Percentiles rank a stretch among this genome's conserved stretches.
Conservation (phyloP, 1,140 invertebrate species). For the Drosophila ogumai region DNA sequence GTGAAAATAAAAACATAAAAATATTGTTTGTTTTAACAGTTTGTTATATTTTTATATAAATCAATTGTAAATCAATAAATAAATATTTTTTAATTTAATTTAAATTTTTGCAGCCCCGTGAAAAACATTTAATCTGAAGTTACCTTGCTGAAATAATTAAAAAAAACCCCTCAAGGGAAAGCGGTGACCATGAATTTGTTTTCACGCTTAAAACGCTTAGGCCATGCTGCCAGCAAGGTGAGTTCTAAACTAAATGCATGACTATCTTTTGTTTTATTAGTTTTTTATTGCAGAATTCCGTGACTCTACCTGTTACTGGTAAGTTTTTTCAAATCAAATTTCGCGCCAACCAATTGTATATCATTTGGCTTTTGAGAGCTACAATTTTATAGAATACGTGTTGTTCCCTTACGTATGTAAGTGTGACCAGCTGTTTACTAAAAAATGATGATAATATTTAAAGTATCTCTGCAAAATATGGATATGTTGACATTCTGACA, state of each 20-base stretch:
- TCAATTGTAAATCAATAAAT: too few relatives aligned
- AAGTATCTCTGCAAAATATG: too few relatives aligned
- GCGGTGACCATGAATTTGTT: slow-evolving; percentile 53
- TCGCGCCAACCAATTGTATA: background rate
- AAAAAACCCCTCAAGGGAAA: background rate
- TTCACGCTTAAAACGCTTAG: slow-evolving; percentile 57
- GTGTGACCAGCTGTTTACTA: slow-evolving; percentile 1
- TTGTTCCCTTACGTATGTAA: background rate
- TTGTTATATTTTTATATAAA: too few relatives aligned
- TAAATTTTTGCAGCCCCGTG: background rate
- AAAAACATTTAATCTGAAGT: background rate
- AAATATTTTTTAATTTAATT: too few relatives aligned
- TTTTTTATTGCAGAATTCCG: slow-evolving; percentile 54
- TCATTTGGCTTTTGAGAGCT: background rate
- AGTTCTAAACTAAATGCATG: background rate
- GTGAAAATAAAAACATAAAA: too few relatives aligned
- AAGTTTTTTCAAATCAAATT: slow-evolving; percentile 24
- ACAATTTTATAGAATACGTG: background rate
- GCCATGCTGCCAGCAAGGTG: slow-evolving; percentile 48
- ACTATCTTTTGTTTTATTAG: background rate
- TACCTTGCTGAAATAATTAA: background rate
- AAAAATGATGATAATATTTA: too few relatives aligned
- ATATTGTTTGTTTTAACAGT: too few relatives aligned
- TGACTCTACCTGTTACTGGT: slow-evolving; percentile 63
- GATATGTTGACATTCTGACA: too few relatives aligned